Percentiles rank a stretch among this genome's conserved stretches.
Evolutionary conservation across 2,888 invertebrate genomes (phyloP).

Genomic region (Ornithoptera alexandrae): DNA sequence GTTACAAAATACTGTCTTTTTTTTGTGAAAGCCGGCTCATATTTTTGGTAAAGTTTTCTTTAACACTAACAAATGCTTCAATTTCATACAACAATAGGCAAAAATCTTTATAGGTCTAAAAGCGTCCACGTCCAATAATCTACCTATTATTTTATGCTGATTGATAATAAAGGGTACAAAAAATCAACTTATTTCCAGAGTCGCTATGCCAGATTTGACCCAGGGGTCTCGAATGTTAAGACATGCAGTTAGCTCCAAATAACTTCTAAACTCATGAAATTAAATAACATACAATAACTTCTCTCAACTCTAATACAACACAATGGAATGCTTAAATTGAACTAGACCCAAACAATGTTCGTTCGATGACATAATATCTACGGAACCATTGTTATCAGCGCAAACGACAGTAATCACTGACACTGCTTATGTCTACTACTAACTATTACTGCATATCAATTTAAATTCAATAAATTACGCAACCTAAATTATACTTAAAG

Average conservation of each 20-base stretch:
- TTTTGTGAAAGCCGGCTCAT: no score
- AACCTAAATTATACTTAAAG: not conserved
- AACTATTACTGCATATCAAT: not conserved
- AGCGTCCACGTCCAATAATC: no score
- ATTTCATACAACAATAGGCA: no score
- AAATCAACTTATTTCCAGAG: no score
- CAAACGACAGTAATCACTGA: constrained; percentile 10
- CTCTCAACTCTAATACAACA: not conserved
- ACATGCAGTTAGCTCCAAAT: not conserved
- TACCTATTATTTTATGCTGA: no score
- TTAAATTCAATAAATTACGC: not conserved
- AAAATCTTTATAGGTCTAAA: no score
- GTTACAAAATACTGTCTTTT: no score
- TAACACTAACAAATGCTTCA: no score
- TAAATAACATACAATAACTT: not conserved
- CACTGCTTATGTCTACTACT: not conserved
- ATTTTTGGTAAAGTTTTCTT: no score
- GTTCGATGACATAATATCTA: constrained; percentile 12
- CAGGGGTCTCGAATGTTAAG: no score
- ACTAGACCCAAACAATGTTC: constrained; percentile 19
- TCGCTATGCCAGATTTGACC: no score
- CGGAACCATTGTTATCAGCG: constrained; percentile 6
- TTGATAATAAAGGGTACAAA: no score
- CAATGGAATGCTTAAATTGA: constrained; percentile 24
- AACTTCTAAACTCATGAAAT: not conserved